These are phyloP conservation scores for Callyntrura guangdongensis DNA, from an alignment of 2,888 invertebrate species.

Conservation along the genomic window DNA sequence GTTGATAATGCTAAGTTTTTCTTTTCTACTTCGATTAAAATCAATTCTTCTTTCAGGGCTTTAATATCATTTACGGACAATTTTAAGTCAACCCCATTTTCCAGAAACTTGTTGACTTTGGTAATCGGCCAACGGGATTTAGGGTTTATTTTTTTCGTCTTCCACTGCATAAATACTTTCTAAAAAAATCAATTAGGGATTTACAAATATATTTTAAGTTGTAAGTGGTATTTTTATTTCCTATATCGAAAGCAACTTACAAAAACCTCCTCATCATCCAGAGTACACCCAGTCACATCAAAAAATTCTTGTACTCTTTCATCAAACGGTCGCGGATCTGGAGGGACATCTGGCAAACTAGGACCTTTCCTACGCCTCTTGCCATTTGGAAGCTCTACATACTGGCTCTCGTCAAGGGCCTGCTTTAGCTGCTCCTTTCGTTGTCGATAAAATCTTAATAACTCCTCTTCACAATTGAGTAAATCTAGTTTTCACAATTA, in stretches of 20 bases:
- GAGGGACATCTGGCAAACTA: slow-evolving; percentile 77
- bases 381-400: slow-evolving; percentile 60
- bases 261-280: slow-evolving; percentile 72
- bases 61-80: slow-evolving; percentile 61
- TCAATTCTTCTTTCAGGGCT: slow-evolving; percentile 78
- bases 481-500: too few relatives aligned
- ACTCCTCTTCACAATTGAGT: slow-evolving; percentile 88
- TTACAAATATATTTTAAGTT: too few relatives aligned
- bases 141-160: background rate
- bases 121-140: slow-evolving; percentile 58
- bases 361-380: slow-evolving; percentile 72
- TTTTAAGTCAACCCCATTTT: slow-evolving; percentile 80
- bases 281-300: slow-evolving; percentile 42
- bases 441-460: slow-evolving; percentile 85
- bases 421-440: slow-evolving; percentile 59
- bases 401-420: slow-evolving; percentile 67
- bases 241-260: too few relatives aligned
- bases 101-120: slow-evolving; percentile 72
- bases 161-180: slow-evolving; percentile 64
- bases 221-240: too few relatives aligned
- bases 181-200: too few relatives aligned
- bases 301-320: slow-evolving; percentile 81
- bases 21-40: slow-evolving; percentile 73
- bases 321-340: slow-evolving; percentile 81
- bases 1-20: background rate